A percentile compares a stretch with the other conserved stretches of the same genome.
phyloP scores from a whole-genome alignment of 1,140 invertebrate genomes.

The Drosophila tristis region DNA sequence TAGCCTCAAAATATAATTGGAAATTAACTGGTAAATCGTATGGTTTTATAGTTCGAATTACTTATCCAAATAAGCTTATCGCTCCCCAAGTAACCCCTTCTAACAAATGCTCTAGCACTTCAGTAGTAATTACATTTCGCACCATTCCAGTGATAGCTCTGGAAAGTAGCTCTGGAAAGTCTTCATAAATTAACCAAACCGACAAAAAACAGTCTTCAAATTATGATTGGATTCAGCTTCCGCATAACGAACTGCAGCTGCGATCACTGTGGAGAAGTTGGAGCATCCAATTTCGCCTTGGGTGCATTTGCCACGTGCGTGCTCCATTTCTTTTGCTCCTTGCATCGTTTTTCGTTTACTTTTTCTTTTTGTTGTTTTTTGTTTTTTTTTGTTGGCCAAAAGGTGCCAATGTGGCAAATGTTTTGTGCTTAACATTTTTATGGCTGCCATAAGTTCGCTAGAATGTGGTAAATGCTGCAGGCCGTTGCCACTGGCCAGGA shows the following conservation, averaged over 20 bases:
- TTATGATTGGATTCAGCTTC: conserved; percentile 56
- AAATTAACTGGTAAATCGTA: too few species aligned
- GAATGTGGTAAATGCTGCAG: conserved; percentile 61
- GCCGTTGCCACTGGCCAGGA: conserved; percentile 47
- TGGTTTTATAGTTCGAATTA: too few species aligned
- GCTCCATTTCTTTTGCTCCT: conserved; percentile 61
- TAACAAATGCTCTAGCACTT: background rate
- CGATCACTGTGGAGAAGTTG: conserved; percentile 41
- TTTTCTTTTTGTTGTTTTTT: background rate
- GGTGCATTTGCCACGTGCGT: conserved; percentile 65
- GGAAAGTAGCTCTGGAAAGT: conserved; percentile 46
- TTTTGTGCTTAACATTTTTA: conserved; percentile 79
- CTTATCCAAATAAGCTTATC: too few species aligned
- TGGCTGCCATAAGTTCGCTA: conserved; percentile 67
- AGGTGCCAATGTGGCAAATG: conserved; percentile 82
- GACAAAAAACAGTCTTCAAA: conserved; percentile 38
- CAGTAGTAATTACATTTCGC: conserved; percentile 28
- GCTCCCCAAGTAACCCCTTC: too few species aligned
- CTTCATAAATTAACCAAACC: conserved; percentile 24
- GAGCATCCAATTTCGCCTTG: conserved; percentile 65
- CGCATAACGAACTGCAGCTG: conserved; percentile 57
- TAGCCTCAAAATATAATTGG: too few species aligned
- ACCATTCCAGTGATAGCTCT: conserved; percentile 23
- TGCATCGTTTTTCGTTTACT: background rate
- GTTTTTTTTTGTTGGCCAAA: conserved; percentile 41